A percentile compares a stretch with the other conserved stretches of the same genome.
Evolutionary conservation across 2,888 invertebrate genomes (phyloP).

Genomic region (Podotricha telesiphe): DNA sequence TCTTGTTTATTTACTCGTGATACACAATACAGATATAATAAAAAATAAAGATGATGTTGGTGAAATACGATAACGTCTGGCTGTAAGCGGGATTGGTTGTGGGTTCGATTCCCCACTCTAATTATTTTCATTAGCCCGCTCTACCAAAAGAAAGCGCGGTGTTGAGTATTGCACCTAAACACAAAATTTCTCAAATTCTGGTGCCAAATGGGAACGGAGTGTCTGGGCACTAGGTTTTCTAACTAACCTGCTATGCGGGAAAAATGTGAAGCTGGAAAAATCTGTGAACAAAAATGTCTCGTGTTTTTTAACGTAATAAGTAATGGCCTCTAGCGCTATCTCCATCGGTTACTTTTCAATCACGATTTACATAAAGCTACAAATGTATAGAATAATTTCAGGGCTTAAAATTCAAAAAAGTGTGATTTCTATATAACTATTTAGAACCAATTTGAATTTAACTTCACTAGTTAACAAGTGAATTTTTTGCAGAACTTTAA

Average conservation of each 20-base stretch:
- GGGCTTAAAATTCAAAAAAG: background rate
- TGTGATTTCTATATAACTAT: background rate
- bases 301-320: background rate
- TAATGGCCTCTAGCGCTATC: background rate
- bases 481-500: background rate
- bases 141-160: background rate
- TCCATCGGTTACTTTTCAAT: background rate
- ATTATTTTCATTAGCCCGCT: background rate
- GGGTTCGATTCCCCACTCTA: too few relatives aligned
- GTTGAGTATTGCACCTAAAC: background rate
- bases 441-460: background rate
- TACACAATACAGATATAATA: too few relatives aligned
- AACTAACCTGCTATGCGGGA: too few relatives aligned
- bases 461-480: background rate
- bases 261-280: too few relatives aligned
- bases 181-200: background rate
- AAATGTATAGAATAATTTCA: background rate
- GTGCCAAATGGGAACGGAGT: background rate
- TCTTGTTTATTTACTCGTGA: too few relatives aligned
- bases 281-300: background rate
- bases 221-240: too few relatives aligned
- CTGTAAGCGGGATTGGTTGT: too few relatives aligned
- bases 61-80: too few relatives aligned
- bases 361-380: background rate
- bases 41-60: too few relatives aligned